Base-by-base conservation (phyloP, 2,113 vertebrate species). In the Hydropotes inermis region DNA sequence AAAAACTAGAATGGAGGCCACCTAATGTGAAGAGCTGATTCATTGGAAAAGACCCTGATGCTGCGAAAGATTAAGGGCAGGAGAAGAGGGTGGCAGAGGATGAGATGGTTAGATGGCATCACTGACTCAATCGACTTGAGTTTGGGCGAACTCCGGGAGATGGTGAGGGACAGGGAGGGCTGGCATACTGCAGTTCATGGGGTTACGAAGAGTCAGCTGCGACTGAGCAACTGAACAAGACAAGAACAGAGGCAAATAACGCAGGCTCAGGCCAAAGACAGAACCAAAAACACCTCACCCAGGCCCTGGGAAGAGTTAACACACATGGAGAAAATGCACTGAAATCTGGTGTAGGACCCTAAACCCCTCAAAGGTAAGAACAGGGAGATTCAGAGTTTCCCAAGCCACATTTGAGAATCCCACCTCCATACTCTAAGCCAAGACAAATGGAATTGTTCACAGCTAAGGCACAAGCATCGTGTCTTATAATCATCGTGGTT, bases 21-120 rank as follows among this genome's bases (percentile, higher is more conserved):
- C 5, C 10, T 25, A 2, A 39, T 74, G n/a, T 23, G n/a, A 39
- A 74, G n/a, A 74, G 67, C 21, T 0, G 1, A 39, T 21, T 25
- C 10, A 74, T 2, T 74, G 67, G 67, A 39, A 74, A 74, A 74
- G n/a, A 74, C 67, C 67, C n/a, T 74, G n/a, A 13, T 74, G 19
- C 17, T 74, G 67, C 10, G 5, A 39, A 25, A 39, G 5, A 39
- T 74, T 39, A 39, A 23, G 5, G n/a, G 67, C n/a, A 39, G n/a
- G n/a, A 74, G n/a, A 12, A 74, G 67, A 5, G 67, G 67, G n/a
- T 0, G 1, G 36, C 36, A 70, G 10, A 70, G 10, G n/a, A 70
- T 70, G 67, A 39, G 67, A 39, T 39, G 67, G 19, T 12, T 74
- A 11, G n/a, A 39, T 74, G n/a, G 19, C n/a, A 74, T 74, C 67